Percentiles rank a stretch among this genome's conserved stretches.
phyloP scores from a whole-genome alignment of 1,140 invertebrate genomes.

The Gonioctena quinquepunctata region DNA sequence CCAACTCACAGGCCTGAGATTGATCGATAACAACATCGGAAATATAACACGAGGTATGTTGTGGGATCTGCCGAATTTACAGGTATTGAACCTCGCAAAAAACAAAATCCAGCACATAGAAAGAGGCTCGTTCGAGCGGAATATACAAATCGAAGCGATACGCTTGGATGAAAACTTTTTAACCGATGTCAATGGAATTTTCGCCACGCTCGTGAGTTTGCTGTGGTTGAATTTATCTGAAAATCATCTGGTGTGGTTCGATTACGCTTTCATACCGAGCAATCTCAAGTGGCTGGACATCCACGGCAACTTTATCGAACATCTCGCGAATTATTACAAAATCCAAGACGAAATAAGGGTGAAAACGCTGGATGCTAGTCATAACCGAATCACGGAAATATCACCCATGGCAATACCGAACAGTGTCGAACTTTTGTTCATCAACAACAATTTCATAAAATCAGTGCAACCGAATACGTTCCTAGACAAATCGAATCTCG shows the following conservation, averaged over 20 bases:
- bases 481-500: constrained; percentile 79
- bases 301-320: constrained; percentile 84
- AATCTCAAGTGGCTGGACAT: constrained; percentile 90
- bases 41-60: constrained; percentile 85
- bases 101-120: constrained; percentile 86
- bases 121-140: constrained; percentile 78
- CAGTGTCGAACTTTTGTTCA: constrained; percentile 83
- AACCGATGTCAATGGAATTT: constrained; percentile 84
- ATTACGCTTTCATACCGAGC: constrained; percentile 84
- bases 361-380: constrained; percentile 83
- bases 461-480: constrained; percentile 82
- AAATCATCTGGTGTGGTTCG: constrained; percentile 89
- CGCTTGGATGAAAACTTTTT: constrained; percentile 84
- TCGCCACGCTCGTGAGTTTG: constrained; percentile 77
- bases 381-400: constrained; percentile 82
- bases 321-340: constrained; percentile 84
- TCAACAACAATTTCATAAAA: constrained; percentile 87
- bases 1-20: constrained; percentile 79
- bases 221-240: constrained; percentile 88
- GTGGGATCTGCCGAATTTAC: constrained; percentile 78
- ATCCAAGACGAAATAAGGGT: constrained; percentile 77
- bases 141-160: constrained; percentile 79
- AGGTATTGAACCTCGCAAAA: constrained; percentile 83
- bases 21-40: constrained; percentile 85
- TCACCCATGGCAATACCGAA: constrained; percentile 82